Percentiles rank a stretch among this genome's conserved stretches.
These are phyloP conservation scores for Aythya baeri DNA, from an alignment of 2,113 vertebrate species.

Conservation along the genomic window DNA sequence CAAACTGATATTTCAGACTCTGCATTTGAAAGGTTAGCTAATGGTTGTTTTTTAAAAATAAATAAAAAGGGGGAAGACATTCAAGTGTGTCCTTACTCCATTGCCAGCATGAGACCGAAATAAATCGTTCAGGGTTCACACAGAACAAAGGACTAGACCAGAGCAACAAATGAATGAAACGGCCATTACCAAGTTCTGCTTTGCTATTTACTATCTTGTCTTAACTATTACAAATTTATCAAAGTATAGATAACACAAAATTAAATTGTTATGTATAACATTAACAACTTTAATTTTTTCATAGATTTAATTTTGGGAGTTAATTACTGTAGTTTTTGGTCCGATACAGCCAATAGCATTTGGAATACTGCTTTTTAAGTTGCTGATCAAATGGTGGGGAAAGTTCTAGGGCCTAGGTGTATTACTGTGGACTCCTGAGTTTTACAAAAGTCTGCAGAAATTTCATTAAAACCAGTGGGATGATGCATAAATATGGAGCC, in stretches of 20 bases:
- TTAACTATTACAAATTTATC: not conserved
- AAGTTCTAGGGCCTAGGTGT: not conserved
- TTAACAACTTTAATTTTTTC: not conserved
- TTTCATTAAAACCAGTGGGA: not conserved
- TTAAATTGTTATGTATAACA: not conserved
- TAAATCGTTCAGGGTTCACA: not conserved
- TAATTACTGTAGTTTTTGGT: not conserved
- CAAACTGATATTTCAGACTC: conserved; percentile 91
- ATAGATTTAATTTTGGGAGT: not conserved
- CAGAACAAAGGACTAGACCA: not conserved
- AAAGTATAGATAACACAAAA: not conserved
- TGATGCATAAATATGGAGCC: not conserved
- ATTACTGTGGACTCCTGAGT: not conserved
- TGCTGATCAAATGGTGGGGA: not conserved
- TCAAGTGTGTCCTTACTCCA: not conserved
- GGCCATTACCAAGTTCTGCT: no score
- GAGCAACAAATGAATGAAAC: not conserved
- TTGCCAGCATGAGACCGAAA: not conserved
- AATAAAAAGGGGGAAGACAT: not conserved
- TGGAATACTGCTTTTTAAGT: not conserved
- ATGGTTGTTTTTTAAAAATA: not conserved
- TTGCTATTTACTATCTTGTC: not conserved
- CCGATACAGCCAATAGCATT: accelerated
- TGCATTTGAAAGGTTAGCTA: conserved; percentile 83
- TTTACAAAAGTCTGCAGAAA: not conserved